Evolutionary conservation across 2,113 vertebrate genomes (phyloP).

Genomic region (Ptychochromis oligacanthus): DNA sequence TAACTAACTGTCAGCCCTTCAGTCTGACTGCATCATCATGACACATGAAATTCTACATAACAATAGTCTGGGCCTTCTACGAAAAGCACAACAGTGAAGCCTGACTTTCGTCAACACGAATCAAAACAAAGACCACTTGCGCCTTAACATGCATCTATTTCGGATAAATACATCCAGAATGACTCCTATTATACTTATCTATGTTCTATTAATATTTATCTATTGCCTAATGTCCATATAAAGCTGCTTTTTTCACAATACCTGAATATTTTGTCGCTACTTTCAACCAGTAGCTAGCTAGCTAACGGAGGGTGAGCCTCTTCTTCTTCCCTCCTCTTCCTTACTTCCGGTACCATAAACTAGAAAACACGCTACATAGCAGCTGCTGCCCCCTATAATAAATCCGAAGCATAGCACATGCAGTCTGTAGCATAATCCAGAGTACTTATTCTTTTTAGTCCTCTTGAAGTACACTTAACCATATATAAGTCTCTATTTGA

Average conservation of each 20-base stretch:
- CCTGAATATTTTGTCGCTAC: constrained; percentile 64
- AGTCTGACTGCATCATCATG: background rate
- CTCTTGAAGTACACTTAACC: no score
- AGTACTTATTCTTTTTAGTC: no score
- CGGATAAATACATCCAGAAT: background rate
- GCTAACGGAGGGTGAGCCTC: constrained; percentile 31
- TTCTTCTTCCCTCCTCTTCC: constrained; percentile 22
- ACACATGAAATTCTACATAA: constrained; percentile 28
- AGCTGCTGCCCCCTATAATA: constrained; percentile 31
- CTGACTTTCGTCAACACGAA: constrained; percentile 40
- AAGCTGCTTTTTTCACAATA: constrained; percentile 34
- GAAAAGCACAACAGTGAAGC: constrained; percentile 71
- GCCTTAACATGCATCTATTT: background rate
- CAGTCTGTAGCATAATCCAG: background rate
- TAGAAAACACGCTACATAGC: no score
- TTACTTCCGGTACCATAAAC: constrained; percentile 3
- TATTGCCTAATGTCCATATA: background rate
- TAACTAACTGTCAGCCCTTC: background rate
- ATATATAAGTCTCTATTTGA: no score
- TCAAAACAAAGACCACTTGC: constrained; percentile 56
- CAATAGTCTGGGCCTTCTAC: constrained; percentile 47
- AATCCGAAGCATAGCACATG: background rate
- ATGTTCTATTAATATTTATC: background rate
- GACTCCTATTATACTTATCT: background rate
- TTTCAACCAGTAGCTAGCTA: constrained; percentile 64